phyloP scores from a whole-genome alignment of 92 coral and sea anemone genomes.

The Palythoa caribaeorum region DNA sequence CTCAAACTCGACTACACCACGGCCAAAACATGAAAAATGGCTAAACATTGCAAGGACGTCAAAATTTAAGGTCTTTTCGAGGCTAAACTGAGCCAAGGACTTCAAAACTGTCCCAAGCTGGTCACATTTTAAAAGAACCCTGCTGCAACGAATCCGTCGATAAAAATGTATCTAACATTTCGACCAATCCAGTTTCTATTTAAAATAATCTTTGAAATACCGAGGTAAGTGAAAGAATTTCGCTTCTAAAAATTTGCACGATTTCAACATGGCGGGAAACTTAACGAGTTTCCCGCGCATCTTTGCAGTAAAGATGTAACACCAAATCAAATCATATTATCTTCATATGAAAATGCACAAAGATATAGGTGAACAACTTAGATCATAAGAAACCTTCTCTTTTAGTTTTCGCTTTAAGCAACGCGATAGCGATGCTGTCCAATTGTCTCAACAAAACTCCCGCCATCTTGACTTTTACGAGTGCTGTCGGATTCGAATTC shows the following conservation, averaged over 20 bases:
- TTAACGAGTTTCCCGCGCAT: not conserved
- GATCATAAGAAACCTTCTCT: not conserved
- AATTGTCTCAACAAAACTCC: not conserved
- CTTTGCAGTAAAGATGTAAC: too few relatives aligned
- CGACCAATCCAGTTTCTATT: not conserved
- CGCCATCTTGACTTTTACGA: conserved; percentile 27
- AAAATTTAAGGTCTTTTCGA: too few relatives aligned
- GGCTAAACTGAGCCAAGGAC: not conserved
- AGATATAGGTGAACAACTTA: not conserved
- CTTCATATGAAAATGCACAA: not conserved
- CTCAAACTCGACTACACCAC: too few relatives aligned
- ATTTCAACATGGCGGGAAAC: conserved; percentile 48
- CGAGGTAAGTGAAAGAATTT: not conserved
- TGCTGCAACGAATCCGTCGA: not conserved
- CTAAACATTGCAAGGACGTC: too few relatives aligned
- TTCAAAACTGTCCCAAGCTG: not conserved
- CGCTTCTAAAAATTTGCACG: conserved; percentile 1
- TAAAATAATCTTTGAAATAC: not conserved
- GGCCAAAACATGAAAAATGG: too few relatives aligned
- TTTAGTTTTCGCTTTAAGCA: not conserved
- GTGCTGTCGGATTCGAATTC: not conserved
- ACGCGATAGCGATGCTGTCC: not conserved
- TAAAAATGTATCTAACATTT: not conserved
- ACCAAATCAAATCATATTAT: not conserved
- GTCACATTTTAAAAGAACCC: not conserved